These are phyloP conservation scores for Belonocnema kinseyi DNA, from an alignment of 1,140 invertebrate genomes.

Conservation along the genomic window DNA sequence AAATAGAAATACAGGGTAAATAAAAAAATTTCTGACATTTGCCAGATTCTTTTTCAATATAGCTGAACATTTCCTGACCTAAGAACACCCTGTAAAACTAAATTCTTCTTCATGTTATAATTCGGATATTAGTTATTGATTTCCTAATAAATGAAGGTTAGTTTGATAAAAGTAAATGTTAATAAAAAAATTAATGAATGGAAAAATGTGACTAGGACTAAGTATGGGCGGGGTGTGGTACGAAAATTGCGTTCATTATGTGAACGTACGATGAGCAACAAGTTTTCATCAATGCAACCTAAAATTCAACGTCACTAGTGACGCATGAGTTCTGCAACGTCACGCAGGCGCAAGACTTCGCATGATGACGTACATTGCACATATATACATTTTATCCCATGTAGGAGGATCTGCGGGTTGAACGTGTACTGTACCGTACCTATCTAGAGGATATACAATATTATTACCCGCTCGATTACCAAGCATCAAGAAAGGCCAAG, in stretches of 20 bases:
- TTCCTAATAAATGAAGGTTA: too few relatives aligned
- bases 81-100: too few relatives aligned
- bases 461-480: not conserved
- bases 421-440: not conserved
- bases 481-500: not conserved
- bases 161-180: not conserved
- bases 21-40: too few relatives aligned
- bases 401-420: slow-evolving; percentile 2
- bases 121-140: too few relatives aligned
- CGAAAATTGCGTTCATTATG: slow-evolving; percentile 39
- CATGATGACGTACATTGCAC: slow-evolving; percentile 46
- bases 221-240: slow-evolving; percentile 42
- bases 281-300: slow-evolving; percentile 67
- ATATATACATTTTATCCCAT: not conserved
- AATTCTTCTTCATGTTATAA: too few relatives aligned
- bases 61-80: too few relatives aligned
- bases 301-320: slow-evolving; percentile 68
- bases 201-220: slow-evolving; percentile 36
- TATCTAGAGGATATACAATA: too few relatives aligned
- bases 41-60: too few relatives aligned
- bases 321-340: slow-evolving; percentile 69
- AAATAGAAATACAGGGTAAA: too few relatives aligned
- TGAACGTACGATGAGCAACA: slow-evolving; percentile 65
- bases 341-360: slow-evolving; percentile 58
- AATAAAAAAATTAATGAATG: slow-evolving; percentile 36